Base-by-base conservation (phyloP, 2,113 vertebrate species). In the Nicator chloris region DNA sequence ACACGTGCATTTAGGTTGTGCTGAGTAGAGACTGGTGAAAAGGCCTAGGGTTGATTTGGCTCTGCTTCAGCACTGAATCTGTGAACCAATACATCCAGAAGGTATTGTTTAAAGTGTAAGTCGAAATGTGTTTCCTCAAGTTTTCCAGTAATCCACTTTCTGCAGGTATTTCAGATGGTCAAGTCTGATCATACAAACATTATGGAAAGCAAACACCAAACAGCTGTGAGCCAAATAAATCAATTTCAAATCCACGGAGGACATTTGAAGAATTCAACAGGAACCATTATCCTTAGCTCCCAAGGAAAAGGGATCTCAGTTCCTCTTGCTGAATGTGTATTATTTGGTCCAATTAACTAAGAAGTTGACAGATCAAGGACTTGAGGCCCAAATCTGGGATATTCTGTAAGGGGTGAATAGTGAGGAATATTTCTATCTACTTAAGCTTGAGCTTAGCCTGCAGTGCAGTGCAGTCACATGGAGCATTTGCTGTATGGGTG, bases 101-200 rank as follows among this genome's bases (percentile, higher is more conserved):
- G 57, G 81, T 57, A 69, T 39, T 10, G 39, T 49, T 87, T 79
- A 40, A 40, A 83, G 28, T 78, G 71, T 44, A 70, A 20, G 2
- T 19, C 11, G 13, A 83, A 93, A 93, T 68, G 39, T 16, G 8
- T 81, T 94, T 93, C 82, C 51, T 93, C 82, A 49, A 27, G 33
- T 94, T 93, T 93, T 82, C 71, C 80, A 90, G 42, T 73, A 93
- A 95, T 88, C 37, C 47, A 45, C 39, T 88, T 83, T 64, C 90
- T 91, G 66, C 82, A 95, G 82, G 75, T 81, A 94, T 90, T 96
- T 96, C 85, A 82, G 64, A 64, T 17, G 33, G 76, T 81, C 57
- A 84, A 95, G n/a, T 77, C 82, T 80, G 56, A 83, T 91, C 91
- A 86, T 60, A 51, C 69, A 86, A 90, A 81, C 13, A 5, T 92